Conservation (phyloP, 2,797 vertebrate species). For the Xenentodon cancila region DNA sequence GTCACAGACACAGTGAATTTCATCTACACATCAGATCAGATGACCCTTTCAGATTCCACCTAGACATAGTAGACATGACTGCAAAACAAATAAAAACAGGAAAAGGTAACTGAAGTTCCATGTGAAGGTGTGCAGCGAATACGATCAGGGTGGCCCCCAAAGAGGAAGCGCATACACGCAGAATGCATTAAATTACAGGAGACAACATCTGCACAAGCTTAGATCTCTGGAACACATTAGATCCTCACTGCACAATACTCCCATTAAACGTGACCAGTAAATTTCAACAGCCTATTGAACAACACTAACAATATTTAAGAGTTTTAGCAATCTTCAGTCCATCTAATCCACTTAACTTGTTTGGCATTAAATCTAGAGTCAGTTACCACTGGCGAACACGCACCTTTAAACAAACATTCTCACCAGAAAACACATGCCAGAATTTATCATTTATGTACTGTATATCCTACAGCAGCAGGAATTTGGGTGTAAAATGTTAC, state of each 20-base stretch:
- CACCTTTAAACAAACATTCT: background rate
- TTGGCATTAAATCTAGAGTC: background rate
- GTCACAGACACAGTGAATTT: constrained; percentile 54
- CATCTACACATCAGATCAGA: constrained; percentile 13
- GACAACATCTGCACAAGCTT: constrained; percentile 73
- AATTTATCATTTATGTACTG: too few species aligned
- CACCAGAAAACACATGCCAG: too few species aligned
- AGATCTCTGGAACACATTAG: constrained; percentile 72
- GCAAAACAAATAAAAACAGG: constrained; percentile 16
- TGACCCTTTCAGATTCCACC: constrained; percentile 41
- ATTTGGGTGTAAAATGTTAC: constrained; percentile 2
- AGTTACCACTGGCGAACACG: background rate
- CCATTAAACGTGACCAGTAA: constrained; percentile 44
- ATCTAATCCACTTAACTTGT: background rate
- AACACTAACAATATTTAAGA: constrained; percentile 42
- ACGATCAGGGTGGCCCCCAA: constrained; percentile 64
- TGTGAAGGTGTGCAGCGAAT: constrained; percentile 33
- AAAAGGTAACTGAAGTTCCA: constrained; percentile 14
- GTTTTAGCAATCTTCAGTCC: background rate
- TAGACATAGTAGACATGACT: constrained; percentile 2
- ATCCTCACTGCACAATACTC: constrained; percentile 33
- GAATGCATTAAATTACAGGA: constrained; percentile 75
- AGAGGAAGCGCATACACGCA: constrained; percentile 70
- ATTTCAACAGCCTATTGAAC: constrained; percentile 38
- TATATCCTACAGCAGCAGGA: background rate